phyloP scores from a whole-genome alignment of 2,113 vertebrate genomes.

The Cranoglanis bouderius region DNA sequence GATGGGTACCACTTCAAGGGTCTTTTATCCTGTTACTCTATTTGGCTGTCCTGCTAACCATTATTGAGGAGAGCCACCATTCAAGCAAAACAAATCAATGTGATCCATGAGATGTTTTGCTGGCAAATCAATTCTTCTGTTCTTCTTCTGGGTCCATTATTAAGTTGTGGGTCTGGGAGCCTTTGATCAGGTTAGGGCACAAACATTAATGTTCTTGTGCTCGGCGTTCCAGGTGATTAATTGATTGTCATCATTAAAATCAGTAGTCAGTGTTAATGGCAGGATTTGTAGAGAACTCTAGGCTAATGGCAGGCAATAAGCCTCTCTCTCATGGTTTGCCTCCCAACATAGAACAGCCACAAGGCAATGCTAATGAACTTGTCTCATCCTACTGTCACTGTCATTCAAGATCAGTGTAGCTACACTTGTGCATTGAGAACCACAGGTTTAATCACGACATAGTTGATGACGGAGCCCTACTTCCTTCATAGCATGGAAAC shows the following conservation, averaged over 20 bases:
- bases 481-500: neutral
- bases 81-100: slow-evolving; percentile 39
- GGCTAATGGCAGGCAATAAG: neutral
- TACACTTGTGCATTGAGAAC: neutral
- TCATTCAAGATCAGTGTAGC: neutral
- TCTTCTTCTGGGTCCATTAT: neutral
- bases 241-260: slow-evolving; percentile 24
- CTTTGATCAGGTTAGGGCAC: neutral
- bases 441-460: neutral
- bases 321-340: slow-evolving; percentile 23
- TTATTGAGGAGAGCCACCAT: slow-evolving; percentile 25
- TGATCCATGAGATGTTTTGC: slow-evolving; percentile 22
- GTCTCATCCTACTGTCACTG: slow-evolving; percentile 9
- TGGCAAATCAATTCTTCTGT: slow-evolving; percentile 20
- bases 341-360: slow-evolving; percentile 16
- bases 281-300: slow-evolving; percentile 26
- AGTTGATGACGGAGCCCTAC: neutral
- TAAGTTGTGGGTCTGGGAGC: neutral
- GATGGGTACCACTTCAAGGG: neutral
- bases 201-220: slow-evolving; percentile 21
- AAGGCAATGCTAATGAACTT: slow-evolving; percentile 31
- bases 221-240: neutral
- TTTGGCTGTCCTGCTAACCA: slow-evolving; percentile 31
- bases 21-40: slow-evolving; percentile 27
- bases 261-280: slow-evolving; percentile 16